phyloP scores from a whole-genome alignment of 2,888 invertebrate species.

The Orgyia antiqua region DNA sequence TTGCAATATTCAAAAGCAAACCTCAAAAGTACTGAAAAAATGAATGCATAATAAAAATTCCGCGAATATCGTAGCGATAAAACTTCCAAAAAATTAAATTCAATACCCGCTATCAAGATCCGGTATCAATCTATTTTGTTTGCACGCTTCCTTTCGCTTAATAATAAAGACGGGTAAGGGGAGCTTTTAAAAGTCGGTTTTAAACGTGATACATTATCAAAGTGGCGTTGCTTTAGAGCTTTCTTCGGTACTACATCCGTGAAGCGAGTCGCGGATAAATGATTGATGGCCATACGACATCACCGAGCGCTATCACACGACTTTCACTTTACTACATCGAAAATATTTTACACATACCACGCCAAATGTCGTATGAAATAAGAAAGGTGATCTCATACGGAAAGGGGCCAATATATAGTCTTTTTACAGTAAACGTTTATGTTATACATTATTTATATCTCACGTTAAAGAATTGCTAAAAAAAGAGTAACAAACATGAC shows the following conservation, averaged over 20 bases:
- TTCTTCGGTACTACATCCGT: conserved; percentile 53
- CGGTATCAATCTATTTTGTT: conserved; percentile 69
- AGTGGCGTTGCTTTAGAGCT: conserved; percentile 66
- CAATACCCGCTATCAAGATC: conserved; percentile 54
- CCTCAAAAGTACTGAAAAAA: too few relatives aligned
- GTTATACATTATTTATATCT: too few relatives aligned
- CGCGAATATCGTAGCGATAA: conserved; percentile 7
- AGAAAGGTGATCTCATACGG: conserved; percentile 26
- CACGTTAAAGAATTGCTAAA: too few relatives aligned
- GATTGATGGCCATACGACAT: conserved; percentile 60
- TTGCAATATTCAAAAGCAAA: too few relatives aligned
- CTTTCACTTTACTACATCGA: conserved; percentile 56
- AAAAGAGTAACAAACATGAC: too few relatives aligned
- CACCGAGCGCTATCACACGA: conserved; percentile 52
- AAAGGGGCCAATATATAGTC: conserved; percentile 23
- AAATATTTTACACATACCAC: conserved; percentile 55
- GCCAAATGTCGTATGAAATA: conserved; percentile 36
- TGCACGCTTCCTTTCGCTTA: conserved; percentile 46
- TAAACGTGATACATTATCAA: conserved; percentile 71
- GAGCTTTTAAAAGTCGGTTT: conserved; percentile 63
- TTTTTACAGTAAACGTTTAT: too few relatives aligned
- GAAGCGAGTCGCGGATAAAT: conserved; percentile 63
- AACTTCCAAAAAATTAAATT: conserved; percentile 43
- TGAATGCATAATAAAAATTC: conserved; percentile 12
- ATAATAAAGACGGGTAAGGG: conserved; percentile 45